Conservation (phyloP, 1,140 invertebrate species). For the Lepidurus couesii region DNA sequence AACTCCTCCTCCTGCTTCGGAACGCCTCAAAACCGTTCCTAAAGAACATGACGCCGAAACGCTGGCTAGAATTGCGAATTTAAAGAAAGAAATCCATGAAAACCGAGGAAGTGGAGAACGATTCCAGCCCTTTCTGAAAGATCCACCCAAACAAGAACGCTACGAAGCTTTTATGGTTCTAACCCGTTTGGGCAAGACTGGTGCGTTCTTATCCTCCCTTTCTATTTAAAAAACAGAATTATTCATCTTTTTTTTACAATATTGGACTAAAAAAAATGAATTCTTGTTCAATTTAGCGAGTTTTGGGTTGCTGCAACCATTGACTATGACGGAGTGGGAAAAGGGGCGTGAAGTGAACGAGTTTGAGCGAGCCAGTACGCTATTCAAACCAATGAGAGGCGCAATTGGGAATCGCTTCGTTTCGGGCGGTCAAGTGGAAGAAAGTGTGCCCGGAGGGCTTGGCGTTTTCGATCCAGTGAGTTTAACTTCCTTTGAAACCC, state of each 20-base stretch:
- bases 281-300: slow-evolving; percentile 41
- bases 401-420: slow-evolving; percentile 63
- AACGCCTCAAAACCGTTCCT: neutral
- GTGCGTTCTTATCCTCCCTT: slow-evolving; percentile 40
- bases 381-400: slow-evolving; percentile 64
- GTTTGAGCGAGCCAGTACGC: slow-evolving; percentile 67
- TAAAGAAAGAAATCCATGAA: slow-evolving; percentile 10
- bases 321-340: slow-evolving; percentile 75
- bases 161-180: slow-evolving; percentile 67
- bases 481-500: slow-evolving; percentile 11
- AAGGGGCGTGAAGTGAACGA: slow-evolving; percentile 69
- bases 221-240: no score
- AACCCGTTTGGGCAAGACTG: slow-evolving; percentile 47
- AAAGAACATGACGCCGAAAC: slow-evolving; percentile 24
- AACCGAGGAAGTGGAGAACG: slow-evolving; percentile 31
- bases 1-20: neutral
- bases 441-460: slow-evolving; percentile 41
- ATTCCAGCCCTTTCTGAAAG: slow-evolving; percentile 60
- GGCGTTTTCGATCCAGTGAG: slow-evolving; percentile 26
- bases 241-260: no score
- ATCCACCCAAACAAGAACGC: slow-evolving; percentile 67
- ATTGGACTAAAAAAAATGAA: neutral
- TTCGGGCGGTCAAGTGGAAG: slow-evolving; percentile 47
- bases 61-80: neutral
- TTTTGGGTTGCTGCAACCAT: slow-evolving; percentile 51